These are phyloP conservation scores for Anagyrus pseudococci DNA, from an alignment of 2,888 invertebrate genomes.

Conservation along the genomic window DNA sequence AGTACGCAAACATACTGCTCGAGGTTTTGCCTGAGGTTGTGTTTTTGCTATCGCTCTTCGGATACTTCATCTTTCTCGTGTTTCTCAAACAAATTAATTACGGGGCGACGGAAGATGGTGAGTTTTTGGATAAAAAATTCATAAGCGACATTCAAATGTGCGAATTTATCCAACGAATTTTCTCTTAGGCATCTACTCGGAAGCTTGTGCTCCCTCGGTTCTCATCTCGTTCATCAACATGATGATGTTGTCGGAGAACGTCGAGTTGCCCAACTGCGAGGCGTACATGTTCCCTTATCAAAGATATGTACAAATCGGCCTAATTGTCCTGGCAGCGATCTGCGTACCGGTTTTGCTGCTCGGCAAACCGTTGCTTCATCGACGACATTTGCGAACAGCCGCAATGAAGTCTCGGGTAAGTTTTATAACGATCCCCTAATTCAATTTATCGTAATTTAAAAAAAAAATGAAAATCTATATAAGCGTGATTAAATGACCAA, in stretches of 20 bases:
- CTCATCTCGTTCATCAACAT: slow-evolving; percentile 98
- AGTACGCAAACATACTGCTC: slow-evolving; percentile 73
- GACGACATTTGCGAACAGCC: slow-evolving; percentile 81
- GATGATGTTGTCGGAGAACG: slow-evolving; percentile 73
- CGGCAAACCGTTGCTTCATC: slow-evolving; percentile 70
- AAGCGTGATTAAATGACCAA: too few relatives aligned
- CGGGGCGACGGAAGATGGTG: slow-evolving; percentile 64
- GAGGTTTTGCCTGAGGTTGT: slow-evolving; percentile 92
- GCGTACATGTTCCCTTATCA: slow-evolving; percentile 70
- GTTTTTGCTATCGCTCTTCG: slow-evolving; percentile 87
- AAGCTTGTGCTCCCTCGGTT: slow-evolving; percentile 90
- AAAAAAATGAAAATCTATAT: too few relatives aligned
- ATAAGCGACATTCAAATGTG: too few relatives aligned
- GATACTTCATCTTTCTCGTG: slow-evolving; percentile 91
- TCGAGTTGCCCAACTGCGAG: too few relatives aligned
- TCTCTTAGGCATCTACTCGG: slow-evolving; percentile 38
- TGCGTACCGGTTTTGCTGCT: slow-evolving; percentile 82
- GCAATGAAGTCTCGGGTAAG: slow-evolving; percentile 78
- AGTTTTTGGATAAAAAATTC: too few relatives aligned
- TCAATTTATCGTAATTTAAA: too few relatives aligned
- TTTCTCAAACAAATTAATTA: slow-evolving; percentile 91
- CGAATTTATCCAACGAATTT: neutral
- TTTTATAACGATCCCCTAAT: too few relatives aligned
- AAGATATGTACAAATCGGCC: slow-evolving; percentile 68
- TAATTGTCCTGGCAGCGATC: slow-evolving; percentile 70